Percentiles rank a stretch among this genome's conserved stretches.
These are phyloP conservation scores for Psophia crepitans DNA, from an alignment of 2,113 vertebrate genomes.

Conservation along the genomic window DNA sequence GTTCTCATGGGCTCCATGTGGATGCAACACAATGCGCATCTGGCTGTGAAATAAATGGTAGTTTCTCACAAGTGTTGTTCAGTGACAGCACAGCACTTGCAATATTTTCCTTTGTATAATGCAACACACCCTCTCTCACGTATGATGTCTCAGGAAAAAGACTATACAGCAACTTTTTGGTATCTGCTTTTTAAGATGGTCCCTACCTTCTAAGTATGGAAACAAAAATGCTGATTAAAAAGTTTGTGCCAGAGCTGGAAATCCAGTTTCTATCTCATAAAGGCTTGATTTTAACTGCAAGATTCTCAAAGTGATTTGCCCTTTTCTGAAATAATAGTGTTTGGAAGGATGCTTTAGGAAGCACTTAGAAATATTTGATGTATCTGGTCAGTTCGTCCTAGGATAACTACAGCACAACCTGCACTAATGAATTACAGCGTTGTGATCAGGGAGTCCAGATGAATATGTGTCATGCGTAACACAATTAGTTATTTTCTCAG, in stretches of 20 bases:
- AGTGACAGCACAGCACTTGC: neutral
- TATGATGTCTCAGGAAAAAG: neutral
- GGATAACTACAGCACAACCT: constrained; percentile 27
- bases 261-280: neutral
- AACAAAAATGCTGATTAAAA: neutral
- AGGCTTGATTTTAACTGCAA: neutral
- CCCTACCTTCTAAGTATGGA: neutral
- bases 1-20: neutral
- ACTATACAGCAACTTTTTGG: no score
- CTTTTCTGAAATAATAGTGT: neutral
- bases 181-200: neutral
- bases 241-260: neutral
- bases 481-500: constrained; percentile 74
- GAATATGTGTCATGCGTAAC: constrained; percentile 43
- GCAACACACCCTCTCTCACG: accelerated
- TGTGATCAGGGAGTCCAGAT: constrained; percentile 58
- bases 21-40: neutral
- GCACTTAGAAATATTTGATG: neutral
- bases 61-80: neutral
- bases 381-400: neutral
- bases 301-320: neutral
- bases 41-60: neutral
- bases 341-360: neutral
- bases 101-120: neutral
- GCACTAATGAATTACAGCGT: constrained; percentile 46